phyloP scores from a whole-genome alignment of 2,797 vertebrate species.

The Mallotus villosus region DNA sequence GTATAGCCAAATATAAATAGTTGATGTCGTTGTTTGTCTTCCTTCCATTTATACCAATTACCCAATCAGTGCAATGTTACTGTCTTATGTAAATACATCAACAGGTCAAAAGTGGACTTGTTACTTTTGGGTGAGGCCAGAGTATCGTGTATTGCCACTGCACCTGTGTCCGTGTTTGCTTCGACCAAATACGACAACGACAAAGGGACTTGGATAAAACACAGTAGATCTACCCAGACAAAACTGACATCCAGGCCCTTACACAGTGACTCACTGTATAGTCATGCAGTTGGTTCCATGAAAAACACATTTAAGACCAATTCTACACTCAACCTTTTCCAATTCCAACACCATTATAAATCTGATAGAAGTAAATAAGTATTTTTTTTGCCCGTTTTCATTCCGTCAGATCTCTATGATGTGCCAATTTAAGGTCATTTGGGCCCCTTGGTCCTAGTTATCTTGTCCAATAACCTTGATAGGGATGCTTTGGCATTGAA shows the following conservation, averaged over 20 bases:
- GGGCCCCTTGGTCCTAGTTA: not conserved
- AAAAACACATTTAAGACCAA: not conserved
- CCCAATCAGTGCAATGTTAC: not conserved
- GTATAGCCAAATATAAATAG: constrained; percentile 3
- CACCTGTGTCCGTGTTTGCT: not conserved
- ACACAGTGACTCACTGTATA: not conserved
- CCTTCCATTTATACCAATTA: not conserved
- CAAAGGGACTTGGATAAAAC: not conserved
- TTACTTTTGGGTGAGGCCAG: not conserved
- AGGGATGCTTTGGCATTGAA: not conserved
- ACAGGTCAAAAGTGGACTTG: not conserved
- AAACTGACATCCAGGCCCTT: not conserved
- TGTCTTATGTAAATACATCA: not conserved
- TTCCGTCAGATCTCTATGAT: not conserved
- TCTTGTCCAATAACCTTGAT: not conserved
- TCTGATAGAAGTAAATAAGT: not conserved
- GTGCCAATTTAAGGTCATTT: not conserved
- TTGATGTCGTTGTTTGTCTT: not conserved
- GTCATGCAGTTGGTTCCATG: too few relatives aligned
- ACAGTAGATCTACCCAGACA: not conserved
- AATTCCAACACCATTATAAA: not conserved
- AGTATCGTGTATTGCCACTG: not conserved
- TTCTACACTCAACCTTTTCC: not conserved
- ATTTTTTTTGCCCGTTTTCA: not conserved
- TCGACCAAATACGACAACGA: not conserved